Evolutionary conservation across 2,888 invertebrate genomes (phyloP).

Genomic region (Leucozona laternaria): DNA sequence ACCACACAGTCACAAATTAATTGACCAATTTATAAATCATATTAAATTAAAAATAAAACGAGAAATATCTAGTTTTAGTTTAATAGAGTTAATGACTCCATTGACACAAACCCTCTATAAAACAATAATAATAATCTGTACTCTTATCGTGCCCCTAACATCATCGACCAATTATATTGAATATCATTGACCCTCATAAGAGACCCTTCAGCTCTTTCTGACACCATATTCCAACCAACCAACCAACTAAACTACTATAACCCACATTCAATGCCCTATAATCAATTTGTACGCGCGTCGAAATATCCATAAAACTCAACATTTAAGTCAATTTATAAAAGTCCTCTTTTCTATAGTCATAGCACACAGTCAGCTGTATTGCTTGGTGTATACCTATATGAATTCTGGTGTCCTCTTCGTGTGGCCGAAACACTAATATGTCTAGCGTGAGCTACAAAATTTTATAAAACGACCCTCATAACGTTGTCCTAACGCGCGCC

Average conservation of each 20-base stretch:
- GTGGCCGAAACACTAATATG: constrained; percentile 57
- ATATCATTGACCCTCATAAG: constrained; percentile 54
- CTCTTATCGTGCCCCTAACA: constrained; percentile 20
- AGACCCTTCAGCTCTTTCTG: not conserved
- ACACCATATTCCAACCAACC: not conserved
- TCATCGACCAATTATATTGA: constrained; percentile 22
- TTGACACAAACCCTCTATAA: constrained; percentile 31
- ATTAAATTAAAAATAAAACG: constrained; percentile 37
- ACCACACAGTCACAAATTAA: constrained; percentile 30
- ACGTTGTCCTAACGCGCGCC: not conserved
- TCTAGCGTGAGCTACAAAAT: constrained; percentile 41
- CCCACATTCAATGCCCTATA: constrained; percentile 39
- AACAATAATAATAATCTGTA: constrained; percentile 22
- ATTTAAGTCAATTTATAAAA: constrained; percentile 70
- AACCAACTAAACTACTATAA: not conserved
- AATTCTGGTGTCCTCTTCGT: constrained; percentile 14
- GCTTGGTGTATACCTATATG: not conserved
- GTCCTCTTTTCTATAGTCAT: constrained; percentile 16
- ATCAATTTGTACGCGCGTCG: constrained; percentile 69
- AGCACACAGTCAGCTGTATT: not conserved
- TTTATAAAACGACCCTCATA: constrained; percentile 35
- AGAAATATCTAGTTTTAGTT: constrained; percentile 59
- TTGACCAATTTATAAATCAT: constrained; percentile 60
- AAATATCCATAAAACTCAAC: constrained; percentile 71
- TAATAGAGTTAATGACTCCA: constrained; percentile 52